Base-by-base conservation (phyloP, 92 coral and sea anemone genomes). In the Zoanthus solanderi region DNA sequence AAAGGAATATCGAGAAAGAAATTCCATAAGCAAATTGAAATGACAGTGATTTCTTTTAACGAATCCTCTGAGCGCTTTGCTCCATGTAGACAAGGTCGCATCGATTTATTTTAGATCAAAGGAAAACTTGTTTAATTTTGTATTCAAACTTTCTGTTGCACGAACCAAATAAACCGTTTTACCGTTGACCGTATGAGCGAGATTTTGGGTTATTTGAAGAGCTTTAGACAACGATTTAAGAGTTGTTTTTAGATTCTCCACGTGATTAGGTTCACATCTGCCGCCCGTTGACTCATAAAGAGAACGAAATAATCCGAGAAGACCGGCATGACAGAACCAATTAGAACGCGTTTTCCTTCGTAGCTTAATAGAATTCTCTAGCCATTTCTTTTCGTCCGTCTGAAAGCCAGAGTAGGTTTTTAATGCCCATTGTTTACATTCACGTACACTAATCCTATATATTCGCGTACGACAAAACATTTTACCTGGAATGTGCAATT, bases 341-440 rank as follows among this genome's bases (percentile, higher is more conserved):
- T 57, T 65, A 16, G 54, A 46, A 4, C 84, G 71, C 30, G 45
- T 44, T 29, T 74, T 60, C 6, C 60, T 8, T 45, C 29, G 71
- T 13, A 66, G 74, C 45, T 32, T 58, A 6, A 11, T 31, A 61
- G 15, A 0, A 48, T 34, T 60, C n/a, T 18, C 7, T 18, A 89
- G 78, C 84, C 91, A 89, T 23, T 68, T 66, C 17, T 44, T 18
- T 83, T 89, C 84, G 47, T 83, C 78, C 0, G 83, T 42, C 12
- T 75, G 10, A 13, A 84, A 73, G 9, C 79, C 83, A 48, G 52
- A 83, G 11, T 81, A 88, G 4, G 63, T 28, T 37, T 57, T 31
- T 10, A 50, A 28, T 7, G 90, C 91, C 91, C 91, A 88, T 18
- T 68, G 57, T 73, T 88, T 88, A 54, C 91, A 88, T 74, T 56